phyloP scores from a whole-genome alignment of 2,888 invertebrate species.

The Byasa hedistus region DNA sequence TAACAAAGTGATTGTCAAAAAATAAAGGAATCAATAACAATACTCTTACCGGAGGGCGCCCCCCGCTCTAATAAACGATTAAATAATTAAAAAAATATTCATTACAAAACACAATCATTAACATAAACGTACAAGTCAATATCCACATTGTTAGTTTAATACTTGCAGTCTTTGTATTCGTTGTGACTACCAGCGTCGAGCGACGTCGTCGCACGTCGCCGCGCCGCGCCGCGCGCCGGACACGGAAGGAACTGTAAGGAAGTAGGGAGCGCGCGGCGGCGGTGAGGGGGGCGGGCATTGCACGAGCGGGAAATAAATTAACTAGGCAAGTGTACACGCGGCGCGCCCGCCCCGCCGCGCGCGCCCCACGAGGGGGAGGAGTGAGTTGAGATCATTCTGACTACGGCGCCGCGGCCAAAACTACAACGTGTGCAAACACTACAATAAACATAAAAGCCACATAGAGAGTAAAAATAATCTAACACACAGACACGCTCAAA shows the following conservation, averaged over 20 bases:
- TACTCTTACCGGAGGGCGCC: conserved; percentile 43
- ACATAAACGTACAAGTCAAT: conserved; percentile 51
- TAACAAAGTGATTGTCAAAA: conserved; percentile 31
- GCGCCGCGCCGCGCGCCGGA: conserved; percentile 24
- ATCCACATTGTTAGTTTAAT: conserved; percentile 50
- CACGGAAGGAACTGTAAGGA: conserved; percentile 49
- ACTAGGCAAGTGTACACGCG: conserved; percentile 24
- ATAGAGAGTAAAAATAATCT: conserved; percentile 17
- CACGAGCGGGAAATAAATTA: conserved; percentile 2
- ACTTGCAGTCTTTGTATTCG: conserved; percentile 78
- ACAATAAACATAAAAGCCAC: conserved; percentile 18
- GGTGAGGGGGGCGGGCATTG: background rate
- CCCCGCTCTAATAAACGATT: conserved; percentile 48
- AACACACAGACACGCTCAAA: conserved; percentile 7
- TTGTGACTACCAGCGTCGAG: conserved; percentile 76
- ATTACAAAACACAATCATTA: conserved; percentile 48
- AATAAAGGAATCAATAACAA: conserved; percentile 62
- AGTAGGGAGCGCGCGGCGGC: conserved; percentile 57
- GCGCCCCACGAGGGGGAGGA: background rate
- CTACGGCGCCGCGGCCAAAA: conserved; percentile 49
- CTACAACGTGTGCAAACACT: conserved; percentile 12
- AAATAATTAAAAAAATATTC: conserved; percentile 65
- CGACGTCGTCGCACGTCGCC: conserved; percentile 32
- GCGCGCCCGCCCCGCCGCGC: background rate
- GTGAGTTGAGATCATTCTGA: conserved; percentile 46